Evolutionary conservation across 2,113 vertebrate genomes (phyloP).

Genomic region (Gnathonemus longibarbis): DNA sequence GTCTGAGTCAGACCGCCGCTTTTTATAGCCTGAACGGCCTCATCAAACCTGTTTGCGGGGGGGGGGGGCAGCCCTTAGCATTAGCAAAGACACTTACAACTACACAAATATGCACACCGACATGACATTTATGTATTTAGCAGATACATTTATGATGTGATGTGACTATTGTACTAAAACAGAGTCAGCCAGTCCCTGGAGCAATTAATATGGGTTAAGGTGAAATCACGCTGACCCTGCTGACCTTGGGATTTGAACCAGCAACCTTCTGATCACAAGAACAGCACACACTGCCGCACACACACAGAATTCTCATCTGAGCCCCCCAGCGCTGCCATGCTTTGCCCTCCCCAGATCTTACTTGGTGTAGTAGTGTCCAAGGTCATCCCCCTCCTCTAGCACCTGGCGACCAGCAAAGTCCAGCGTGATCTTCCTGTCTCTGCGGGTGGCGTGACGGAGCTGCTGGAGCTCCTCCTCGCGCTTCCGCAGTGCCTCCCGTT

Average conservation of each 20-base stretch:
- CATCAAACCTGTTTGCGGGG: constrained; percentile 70
- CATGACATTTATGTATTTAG: background rate
- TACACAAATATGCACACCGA: background rate
- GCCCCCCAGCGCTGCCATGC: background rate
- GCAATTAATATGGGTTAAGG: background rate
- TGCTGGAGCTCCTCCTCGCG: constrained; percentile 80
- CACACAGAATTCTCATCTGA: background rate
- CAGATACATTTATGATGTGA: background rate
- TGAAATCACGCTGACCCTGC: background rate
- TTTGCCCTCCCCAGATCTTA: constrained; percentile 41
- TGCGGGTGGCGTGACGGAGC: constrained; percentile 78
- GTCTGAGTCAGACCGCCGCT: constrained; percentile 53
- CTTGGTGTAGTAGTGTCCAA: constrained; percentile 80
- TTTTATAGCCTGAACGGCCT: constrained; percentile 70
- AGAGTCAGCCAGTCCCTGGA: background rate
- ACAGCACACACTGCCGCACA: background rate
- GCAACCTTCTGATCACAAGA: background rate
- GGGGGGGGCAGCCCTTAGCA: background rate
- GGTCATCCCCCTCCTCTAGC: constrained; percentile 67
- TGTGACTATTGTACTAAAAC: background rate
- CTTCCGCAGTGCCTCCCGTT: constrained; percentile 73
- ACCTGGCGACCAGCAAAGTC: constrained; percentile 90
- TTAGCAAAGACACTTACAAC: background rate
- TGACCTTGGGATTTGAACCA: background rate
- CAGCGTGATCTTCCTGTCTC: constrained; percentile 78